These are phyloP conservation scores for Silurus asotus DNA, from an alignment of 2,113 vertebrate genomes.

Conservation along the genomic window DNA sequence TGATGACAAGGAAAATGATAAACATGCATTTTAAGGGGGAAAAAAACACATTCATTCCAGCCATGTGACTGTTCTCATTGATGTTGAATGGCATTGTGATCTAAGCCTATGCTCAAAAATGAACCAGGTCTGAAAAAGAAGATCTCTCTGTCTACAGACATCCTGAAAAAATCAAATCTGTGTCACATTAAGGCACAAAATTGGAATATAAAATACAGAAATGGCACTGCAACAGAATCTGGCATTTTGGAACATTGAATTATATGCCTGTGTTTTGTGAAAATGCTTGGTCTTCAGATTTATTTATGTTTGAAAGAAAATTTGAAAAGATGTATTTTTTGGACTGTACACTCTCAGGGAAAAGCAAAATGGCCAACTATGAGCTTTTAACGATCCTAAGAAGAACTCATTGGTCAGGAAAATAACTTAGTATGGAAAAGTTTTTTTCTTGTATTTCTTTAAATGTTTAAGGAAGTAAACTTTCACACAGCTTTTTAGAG, in stretches of 20 bases:
- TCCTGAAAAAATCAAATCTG: neutral
- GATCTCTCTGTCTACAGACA: neutral
- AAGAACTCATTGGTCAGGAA: too few species aligned
- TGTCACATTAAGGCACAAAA: neutral
- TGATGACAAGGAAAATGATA: neutral
- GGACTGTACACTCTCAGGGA: too few species aligned
- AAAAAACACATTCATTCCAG: neutral
- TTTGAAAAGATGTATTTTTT: neutral
- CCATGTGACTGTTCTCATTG: neutral
- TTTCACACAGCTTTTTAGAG: too few species aligned
- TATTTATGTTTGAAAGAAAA: neutral
- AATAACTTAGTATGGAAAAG: too few species aligned
- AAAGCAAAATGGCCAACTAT: too few species aligned
- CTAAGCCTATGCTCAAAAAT: neutral
- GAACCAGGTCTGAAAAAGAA: neutral
- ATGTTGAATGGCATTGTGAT: neutral
- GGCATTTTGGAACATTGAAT: neutral
- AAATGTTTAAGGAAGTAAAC: too few species aligned
- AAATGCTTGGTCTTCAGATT: neutral
- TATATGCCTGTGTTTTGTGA: neutral
- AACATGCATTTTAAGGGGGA: neutral
- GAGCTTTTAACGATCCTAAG: too few species aligned
- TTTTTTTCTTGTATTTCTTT: too few species aligned
- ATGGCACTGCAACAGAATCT: neutral
- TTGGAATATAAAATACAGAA: neutral